A percentile compares a stretch with the other conserved stretches of the same genome.
phyloP scores from a whole-genome alignment of 1,140 invertebrate species.

The Pogonomyrmex barbatus region DNA sequence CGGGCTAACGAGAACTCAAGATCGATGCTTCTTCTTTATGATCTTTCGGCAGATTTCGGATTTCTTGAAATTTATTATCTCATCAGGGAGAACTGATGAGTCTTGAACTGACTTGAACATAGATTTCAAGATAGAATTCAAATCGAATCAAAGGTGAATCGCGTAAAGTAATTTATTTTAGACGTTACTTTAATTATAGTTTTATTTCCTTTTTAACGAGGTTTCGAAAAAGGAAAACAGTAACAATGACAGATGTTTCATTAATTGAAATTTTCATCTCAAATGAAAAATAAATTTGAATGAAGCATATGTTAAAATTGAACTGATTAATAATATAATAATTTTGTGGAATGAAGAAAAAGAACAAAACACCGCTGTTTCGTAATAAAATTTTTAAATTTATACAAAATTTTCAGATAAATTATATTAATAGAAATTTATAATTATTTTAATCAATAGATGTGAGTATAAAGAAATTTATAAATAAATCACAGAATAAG shows the following conservation, averaged over 20 bases:
- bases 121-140: neutral
- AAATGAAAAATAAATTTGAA: neutral
- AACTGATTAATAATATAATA: neutral
- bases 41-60: slow-evolving; percentile 42
- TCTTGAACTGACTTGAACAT: neutral
- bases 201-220: neutral
- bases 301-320: neutral
- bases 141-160: neutral
- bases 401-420: neutral
- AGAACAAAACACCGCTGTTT: neutral
- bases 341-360: neutral
- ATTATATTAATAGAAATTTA: neutral
- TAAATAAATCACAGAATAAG: no score
- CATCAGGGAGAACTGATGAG: neutral
- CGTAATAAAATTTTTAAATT: neutral
- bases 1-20: slow-evolving; percentile 17
- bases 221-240: neutral
- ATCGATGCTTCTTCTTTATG: slow-evolving; percentile 27
- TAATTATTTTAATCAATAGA: neutral
- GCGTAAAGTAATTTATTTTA: neutral
- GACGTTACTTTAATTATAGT: neutral
- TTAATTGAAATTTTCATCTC: neutral
- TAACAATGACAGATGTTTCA: neutral
- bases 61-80: neutral
- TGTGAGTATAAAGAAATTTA: neutral